Percentiles rank a stretch among this genome's conserved stretches.
Evolutionary conservation across 2,888 invertebrate species (phyloP).

Genomic region (Conops quadrifasciatus): DNA sequence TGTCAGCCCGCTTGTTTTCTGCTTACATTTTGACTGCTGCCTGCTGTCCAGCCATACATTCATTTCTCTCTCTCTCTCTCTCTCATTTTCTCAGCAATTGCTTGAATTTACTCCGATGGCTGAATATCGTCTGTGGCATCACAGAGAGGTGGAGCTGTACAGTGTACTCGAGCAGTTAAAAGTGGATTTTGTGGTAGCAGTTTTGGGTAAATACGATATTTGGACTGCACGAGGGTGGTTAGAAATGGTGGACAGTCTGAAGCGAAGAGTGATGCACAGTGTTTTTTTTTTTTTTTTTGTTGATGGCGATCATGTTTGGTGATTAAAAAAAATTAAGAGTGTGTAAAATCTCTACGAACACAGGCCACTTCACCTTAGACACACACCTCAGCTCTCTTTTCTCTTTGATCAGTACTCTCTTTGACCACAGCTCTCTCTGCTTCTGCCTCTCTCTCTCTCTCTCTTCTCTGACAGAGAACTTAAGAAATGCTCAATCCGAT

Average conservation of each 20-base stretch:
- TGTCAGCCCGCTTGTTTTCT: neutral
- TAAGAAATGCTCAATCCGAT: constrained; percentile 46
- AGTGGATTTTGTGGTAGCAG: constrained; percentile 67
- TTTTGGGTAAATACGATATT: constrained; percentile 48
- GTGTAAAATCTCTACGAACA: no score
- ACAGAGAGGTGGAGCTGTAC: constrained; percentile 80
- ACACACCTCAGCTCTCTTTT: neutral
- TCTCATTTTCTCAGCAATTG: constrained; percentile 64
- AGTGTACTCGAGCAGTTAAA: constrained; percentile 84
- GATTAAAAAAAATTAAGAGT: no score
- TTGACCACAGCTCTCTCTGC: neutral
- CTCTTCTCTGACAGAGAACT: constrained; percentile 65
- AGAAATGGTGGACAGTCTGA: neutral
- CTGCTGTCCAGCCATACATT: neutral
- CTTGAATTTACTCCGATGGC: constrained; percentile 82
- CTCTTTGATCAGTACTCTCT: neutral
- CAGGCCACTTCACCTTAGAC: no score
- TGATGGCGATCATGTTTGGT: no score
- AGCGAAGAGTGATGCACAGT: no score
- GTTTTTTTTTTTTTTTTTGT: no score
- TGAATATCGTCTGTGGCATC: constrained; percentile 87
- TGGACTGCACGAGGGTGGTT: neutral
- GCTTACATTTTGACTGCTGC: neutral
- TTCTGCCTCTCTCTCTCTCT: neutral
- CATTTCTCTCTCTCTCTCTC: neutral